Percentiles rank a stretch among this genome's conserved stretches.
These are phyloP conservation scores for Microtus richardsoni DNA, from an alignment of 2,113 vertebrate species.

Conservation along the genomic window DNA sequence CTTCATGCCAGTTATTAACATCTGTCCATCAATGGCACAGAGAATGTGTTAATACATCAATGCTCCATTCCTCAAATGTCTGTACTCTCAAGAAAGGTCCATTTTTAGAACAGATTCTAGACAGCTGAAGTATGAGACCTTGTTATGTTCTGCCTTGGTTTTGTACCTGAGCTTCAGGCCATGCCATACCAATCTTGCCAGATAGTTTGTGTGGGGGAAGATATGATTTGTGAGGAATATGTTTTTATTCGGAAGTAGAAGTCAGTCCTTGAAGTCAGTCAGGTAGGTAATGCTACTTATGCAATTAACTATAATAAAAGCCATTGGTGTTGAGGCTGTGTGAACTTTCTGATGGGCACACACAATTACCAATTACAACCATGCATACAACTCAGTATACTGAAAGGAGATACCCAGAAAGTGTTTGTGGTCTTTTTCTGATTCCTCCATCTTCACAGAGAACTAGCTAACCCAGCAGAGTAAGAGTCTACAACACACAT, in stretches of 20 bases:
- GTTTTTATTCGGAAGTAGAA: neutral
- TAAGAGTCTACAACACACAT: neutral
- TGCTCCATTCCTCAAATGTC: neutral
- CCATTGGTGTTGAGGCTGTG: too few species aligned
- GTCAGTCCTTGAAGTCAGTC: neutral
- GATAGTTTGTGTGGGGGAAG: neutral
- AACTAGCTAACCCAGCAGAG: neutral
- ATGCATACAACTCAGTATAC: too few species aligned
- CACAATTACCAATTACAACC: too few species aligned
- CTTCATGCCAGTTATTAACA: neutral
- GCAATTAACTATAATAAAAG: neutral
- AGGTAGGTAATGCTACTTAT: neutral
- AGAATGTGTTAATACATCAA: neutral
- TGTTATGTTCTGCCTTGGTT: neutral
- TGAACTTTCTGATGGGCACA: neutral
- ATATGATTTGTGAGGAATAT: neutral
- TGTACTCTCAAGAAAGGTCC: neutral
- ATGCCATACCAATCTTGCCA: neutral
- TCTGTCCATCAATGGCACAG: neutral
- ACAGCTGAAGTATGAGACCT: neutral
- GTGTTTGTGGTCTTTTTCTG: neutral
- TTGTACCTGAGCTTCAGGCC: neutral
- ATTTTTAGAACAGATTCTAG: neutral
- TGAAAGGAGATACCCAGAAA: neutral
- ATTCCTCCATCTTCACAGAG: neutral